phyloP scores from a whole-genome alignment of 2,888 invertebrate genomes.

The Mechanitis mazaeus region DNA sequence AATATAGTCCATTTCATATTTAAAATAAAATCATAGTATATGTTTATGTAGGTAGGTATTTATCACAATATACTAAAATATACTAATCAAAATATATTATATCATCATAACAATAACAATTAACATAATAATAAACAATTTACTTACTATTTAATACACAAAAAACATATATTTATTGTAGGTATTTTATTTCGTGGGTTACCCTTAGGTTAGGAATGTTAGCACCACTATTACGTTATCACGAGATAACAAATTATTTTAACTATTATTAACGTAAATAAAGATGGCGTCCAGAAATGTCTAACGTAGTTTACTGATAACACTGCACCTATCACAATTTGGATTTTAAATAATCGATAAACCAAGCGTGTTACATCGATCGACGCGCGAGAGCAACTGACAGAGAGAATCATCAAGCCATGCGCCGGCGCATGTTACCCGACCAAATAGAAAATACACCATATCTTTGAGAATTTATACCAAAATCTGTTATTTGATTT shows the following conservation, averaged over 20 bases:
- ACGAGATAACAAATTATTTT: constrained; percentile 44
- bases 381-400: constrained; percentile 69
- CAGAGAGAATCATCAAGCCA: constrained; percentile 53
- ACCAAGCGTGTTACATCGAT: constrained; percentile 42
- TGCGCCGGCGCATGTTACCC: constrained; percentile 63
- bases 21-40: too few species aligned
- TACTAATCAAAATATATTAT: too few species aligned
- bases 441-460: constrained; percentile 41
- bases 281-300: constrained; percentile 36
- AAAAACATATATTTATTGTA: constrained; percentile 5
- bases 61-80: too few species aligned
- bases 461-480: constrained; percentile 19
- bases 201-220: constrained; percentile 28
- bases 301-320: constrained; percentile 29
- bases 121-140: too few species aligned
- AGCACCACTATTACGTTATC: constrained; percentile 65
- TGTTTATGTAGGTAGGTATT: too few species aligned
- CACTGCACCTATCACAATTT: constrained; percentile 25
- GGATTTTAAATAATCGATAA: constrained; percentile 26
- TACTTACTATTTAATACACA: background rate
- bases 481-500: constrained; percentile 27
- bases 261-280: constrained; percentile 35
- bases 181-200: constrained; percentile 21
- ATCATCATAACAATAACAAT: too few species aligned
- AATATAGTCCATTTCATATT: too few species aligned